Base-by-base conservation (phyloP, 1,140 invertebrate genomes). In the Leptestheria dahalacensis region DNA sequence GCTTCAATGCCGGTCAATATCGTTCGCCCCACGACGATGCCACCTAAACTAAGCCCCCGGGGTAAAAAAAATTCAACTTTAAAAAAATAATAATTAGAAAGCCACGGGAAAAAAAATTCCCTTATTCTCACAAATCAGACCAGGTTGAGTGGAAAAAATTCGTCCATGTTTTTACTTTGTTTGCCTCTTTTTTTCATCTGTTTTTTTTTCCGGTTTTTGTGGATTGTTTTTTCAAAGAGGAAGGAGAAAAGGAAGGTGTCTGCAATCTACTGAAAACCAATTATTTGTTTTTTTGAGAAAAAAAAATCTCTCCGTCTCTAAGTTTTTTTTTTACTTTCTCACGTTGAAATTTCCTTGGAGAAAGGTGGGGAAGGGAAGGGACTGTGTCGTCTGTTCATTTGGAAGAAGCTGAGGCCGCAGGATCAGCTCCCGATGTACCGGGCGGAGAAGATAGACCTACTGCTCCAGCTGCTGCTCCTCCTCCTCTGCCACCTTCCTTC, bases 401-500 rank as follows among this genome's bases (percentile, higher is more conserved):
- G 33, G 53, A 55, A 6, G 53, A 54, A 26, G 24, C 33, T 0
- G 53, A 33, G 12, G 53, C 21, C 3, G 21, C 53, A 28, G 53
- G 23, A 2, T 10, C 52, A 20, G 2, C 52, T 54, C 9, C 52
- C 15, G 33, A 41, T 9, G 15, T 6, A 41, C 6, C 15, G 33
- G 33, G 15, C 33, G 33, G 33, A 41, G 33, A 41, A 24, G 63
- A 58, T 48, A 57, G 48, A 55, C 64, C 62, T 49, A 33, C 59
- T 29, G 54, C 55, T 24, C 63, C 54, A 49, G 61, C 71, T 53
- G 55, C 58, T 33, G 46, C 60, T 25, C 25, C 25, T n/a, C 51
- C 51, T 18, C 66, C 68, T 26, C 68, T 68, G 15, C 66, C 68
- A 49, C 68, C 71, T 60, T 84, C 82, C 68, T 83, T 83, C 77